A percentile compares a stretch with the other conserved stretches of the same genome.
phyloP scores from a whole-genome alignment of 37 sponge, comb jelly and placozoan species.

The Bolinopsis microptera region DNA sequence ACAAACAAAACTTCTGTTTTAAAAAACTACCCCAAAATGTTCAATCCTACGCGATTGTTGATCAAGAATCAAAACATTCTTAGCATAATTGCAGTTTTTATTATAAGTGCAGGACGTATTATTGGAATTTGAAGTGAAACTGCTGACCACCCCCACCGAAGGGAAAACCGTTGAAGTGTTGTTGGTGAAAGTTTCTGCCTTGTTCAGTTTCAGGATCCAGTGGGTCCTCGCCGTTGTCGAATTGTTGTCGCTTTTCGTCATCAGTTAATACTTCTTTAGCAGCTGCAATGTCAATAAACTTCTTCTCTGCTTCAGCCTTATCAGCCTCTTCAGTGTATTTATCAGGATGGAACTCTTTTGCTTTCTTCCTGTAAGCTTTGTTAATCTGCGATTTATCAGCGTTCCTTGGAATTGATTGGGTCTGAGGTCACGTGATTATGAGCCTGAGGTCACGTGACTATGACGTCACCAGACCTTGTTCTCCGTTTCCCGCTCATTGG shows the following conservation, averaged over 20 bases:
- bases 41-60: too few relatives aligned
- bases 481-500: too few relatives aligned
- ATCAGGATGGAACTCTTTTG: conserved; percentile 94
- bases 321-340: conserved; percentile 79
- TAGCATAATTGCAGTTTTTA: too few relatives aligned
- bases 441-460: too few relatives aligned
- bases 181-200: conserved; percentile 71
- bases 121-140: conserved; percentile 94
- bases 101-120: not conserved
- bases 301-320: conserved; percentile 86
- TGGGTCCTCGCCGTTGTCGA: conserved; percentile 98
- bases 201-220: conserved; percentile 85
- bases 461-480: too few relatives aligned
- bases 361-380: conserved; percentile 92
- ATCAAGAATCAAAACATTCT: too few relatives aligned
- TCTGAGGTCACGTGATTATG: too few relatives aligned
- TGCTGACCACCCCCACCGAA: conserved; percentile 80
- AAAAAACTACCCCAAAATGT: too few relatives aligned
- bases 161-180: conserved; percentile 71
- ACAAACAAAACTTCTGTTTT: too few relatives aligned
- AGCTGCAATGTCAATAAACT: conserved; percentile 97
- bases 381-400: conserved; percentile 84
- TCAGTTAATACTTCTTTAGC: conserved; percentile 97
- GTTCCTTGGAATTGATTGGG: too few relatives aligned
- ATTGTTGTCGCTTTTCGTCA: conserved; percentile 85